A percentile compares a stretch with the other conserved stretches of the same genome.
Evolutionary conservation across 2,113 vertebrate genomes (phyloP).

Genomic region (Haemorhous mexicanus): DNA sequence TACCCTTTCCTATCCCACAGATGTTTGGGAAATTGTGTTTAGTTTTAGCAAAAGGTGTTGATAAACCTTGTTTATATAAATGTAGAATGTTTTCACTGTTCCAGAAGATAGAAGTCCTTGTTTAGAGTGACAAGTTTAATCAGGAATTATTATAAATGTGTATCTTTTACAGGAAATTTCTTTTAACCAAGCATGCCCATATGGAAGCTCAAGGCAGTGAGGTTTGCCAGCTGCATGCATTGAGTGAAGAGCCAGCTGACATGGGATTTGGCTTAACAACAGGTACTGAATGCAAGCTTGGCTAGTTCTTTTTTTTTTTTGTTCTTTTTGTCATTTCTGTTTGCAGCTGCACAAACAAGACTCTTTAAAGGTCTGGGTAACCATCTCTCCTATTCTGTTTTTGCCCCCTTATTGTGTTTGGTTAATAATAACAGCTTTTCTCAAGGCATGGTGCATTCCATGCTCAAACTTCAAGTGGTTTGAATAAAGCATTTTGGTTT

Average conservation of each 20-base stretch:
- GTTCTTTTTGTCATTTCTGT: neutral
- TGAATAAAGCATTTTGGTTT: neutral
- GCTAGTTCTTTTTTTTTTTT: neutral
- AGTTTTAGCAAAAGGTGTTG: conserved; percentile 23
- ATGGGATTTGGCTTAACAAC: conserved; percentile 80
- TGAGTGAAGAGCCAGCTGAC: conserved; percentile 82
- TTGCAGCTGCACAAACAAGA: conserved; percentile 18
- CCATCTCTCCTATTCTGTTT: neutral
- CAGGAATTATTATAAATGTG: neutral
- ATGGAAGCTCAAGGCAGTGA: conserved; percentile 79
- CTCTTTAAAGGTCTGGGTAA: neutral
- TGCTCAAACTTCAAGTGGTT: neutral
- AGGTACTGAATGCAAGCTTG: conserved; percentile 70
- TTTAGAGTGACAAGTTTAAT: neutral
- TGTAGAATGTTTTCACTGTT: neutral
- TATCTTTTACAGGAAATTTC: conserved; percentile 83
- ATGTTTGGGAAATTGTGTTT: neutral
- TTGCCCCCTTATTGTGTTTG: neutral
- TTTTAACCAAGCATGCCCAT: conserved; percentile 87
- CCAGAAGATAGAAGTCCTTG: neutral
- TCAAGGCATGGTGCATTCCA: neutral
- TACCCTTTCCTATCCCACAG: neutral
- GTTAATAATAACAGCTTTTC: neutral
- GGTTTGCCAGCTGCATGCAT: conserved; percentile 84
- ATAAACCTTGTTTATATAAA: conserved; percentile 29